phyloP scores from a whole-genome alignment of 2,888 invertebrate species.

The Limnephilus rhombicus region DNA sequence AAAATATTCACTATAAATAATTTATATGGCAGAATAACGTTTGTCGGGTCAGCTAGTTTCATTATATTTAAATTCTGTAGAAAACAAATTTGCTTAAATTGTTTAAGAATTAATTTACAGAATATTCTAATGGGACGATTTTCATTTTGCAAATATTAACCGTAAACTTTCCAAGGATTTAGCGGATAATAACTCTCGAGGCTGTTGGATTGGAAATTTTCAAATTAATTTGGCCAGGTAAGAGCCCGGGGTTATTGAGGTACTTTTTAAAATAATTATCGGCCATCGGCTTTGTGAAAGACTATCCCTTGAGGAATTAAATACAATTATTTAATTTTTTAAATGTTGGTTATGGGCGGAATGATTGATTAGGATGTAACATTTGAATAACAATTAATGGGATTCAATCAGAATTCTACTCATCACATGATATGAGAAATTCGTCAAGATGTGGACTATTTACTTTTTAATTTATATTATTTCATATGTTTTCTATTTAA shows the following conservation, averaged over 20 bases:
- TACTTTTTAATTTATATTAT: too few relatives aligned
- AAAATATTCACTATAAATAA: too few relatives aligned
- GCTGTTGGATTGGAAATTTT: slow-evolving; percentile 23
- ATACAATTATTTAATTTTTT: not conserved
- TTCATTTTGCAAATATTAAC: slow-evolving; percentile 4
- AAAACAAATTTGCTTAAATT: not conserved
- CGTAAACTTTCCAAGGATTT: slow-evolving; percentile 13
- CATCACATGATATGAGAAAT: too few relatives aligned
- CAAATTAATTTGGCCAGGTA: slow-evolving; percentile 25
- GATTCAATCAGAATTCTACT: too few relatives aligned
- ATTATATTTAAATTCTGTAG: not conserved
- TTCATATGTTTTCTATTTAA: too few relatives aligned
- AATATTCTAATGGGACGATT: slow-evolving; percentile 15
- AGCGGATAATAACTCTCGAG: not conserved
- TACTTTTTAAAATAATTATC: not conserved
- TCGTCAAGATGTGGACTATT: too few relatives aligned
- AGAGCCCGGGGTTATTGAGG: not conserved
- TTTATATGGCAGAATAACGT: too few relatives aligned
- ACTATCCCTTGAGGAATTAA: not conserved
- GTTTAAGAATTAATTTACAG: slow-evolving; percentile 5
- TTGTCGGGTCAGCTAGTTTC: too few relatives aligned
- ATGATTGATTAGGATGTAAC: not conserved
- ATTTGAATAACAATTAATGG: not conserved
- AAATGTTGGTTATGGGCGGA: not conserved
- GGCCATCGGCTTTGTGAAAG: not conserved